Evolutionary conservation across 2,113 vertebrate genomes (phyloP).

Genomic region (Scomber japonicus): DNA sequence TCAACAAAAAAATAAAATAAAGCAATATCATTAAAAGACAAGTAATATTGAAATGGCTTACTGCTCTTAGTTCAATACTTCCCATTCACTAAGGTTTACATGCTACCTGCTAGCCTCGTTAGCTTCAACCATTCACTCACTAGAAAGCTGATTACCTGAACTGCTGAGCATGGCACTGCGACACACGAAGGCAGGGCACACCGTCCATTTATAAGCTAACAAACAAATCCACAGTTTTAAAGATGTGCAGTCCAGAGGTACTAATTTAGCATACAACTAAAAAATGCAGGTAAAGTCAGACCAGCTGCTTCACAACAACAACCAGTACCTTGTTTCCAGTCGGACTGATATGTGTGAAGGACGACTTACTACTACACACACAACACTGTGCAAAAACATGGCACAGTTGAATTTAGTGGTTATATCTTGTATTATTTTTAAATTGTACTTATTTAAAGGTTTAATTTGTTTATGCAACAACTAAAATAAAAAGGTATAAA

Average conservation of each 20-base stretch:
- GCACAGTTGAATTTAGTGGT: not conserved
- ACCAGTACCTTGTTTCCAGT: constrained; percentile 43
- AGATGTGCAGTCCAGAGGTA: fast-evolving
- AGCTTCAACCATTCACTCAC: not conserved
- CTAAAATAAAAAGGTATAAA: not conserved
- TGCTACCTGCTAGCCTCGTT: constrained; percentile 3
- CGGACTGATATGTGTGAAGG: constrained; percentile 56
- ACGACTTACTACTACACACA: constrained; percentile 14
- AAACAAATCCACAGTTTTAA: not conserved
- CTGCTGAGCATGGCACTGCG: constrained; percentile 69
- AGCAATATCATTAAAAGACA: not conserved
- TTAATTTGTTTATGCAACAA: not conserved
- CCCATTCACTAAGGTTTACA: not conserved
- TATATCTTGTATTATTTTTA: too few relatives aligned
- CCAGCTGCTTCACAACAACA: not conserved
- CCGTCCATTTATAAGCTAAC: constrained; percentile 60
- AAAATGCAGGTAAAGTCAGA: not conserved
- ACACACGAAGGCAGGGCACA: constrained; percentile 76
- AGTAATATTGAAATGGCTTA: too few relatives aligned
- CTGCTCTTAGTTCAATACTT: not conserved
- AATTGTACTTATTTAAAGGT: not conserved
- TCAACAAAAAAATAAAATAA: not conserved
- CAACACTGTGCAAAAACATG: not conserved
- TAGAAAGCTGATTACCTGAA: constrained; percentile 68
- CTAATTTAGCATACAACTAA: not conserved